These are phyloP conservation scores for Arizona elegans DNA, from an alignment of 2,113 vertebrate species.

Conservation along the genomic window DNA sequence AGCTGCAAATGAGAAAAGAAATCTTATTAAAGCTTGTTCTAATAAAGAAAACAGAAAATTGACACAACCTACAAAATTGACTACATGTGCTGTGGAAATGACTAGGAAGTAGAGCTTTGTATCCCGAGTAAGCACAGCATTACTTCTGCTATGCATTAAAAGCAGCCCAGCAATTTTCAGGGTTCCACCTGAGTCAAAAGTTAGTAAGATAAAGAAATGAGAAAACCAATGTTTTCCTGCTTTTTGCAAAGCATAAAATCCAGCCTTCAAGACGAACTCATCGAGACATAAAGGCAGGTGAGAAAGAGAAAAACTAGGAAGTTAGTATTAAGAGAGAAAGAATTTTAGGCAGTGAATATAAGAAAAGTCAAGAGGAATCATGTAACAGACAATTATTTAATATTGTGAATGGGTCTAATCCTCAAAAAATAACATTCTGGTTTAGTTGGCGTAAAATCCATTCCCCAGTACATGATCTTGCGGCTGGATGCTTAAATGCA, in stretches of 20 bases:
- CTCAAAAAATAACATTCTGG: neutral
- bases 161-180: neutral
- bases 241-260: neutral
- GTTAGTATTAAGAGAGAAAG: neutral
- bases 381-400: neutral
- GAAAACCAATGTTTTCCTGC: neutral
- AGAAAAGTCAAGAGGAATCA: neutral
- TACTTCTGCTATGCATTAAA: neutral
- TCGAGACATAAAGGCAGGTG: neutral
- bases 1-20: conserved; percentile 38
- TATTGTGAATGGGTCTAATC: neutral
- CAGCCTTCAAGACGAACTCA: neutral
- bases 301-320: neutral
- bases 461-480: neutral
- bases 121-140: neutral
- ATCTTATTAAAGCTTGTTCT: neutral
- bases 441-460: neutral
- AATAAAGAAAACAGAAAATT: neutral
- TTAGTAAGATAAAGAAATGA: neutral
- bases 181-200: neutral
- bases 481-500: neutral
- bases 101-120: neutral
- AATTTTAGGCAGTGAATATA: neutral
- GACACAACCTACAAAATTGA: neutral
- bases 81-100: neutral